Evolutionary conservation across 1,140 invertebrate species (phyloP).

Genomic region (Dryas iulia): DNA sequence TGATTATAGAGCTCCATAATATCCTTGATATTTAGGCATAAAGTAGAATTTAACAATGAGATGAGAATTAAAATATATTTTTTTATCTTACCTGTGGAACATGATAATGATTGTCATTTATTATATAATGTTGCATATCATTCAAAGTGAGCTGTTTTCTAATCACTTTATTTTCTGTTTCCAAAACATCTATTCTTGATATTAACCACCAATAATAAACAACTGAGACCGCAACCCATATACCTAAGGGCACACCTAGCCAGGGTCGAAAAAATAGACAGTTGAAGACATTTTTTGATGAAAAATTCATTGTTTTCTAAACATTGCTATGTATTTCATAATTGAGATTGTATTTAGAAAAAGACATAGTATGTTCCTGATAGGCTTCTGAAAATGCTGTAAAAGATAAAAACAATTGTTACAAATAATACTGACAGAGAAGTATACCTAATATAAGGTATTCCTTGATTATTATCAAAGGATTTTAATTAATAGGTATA

Average conservation of each 20-base stretch:
- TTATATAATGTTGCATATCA: slow-evolving; percentile 37
- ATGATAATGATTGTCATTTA: slow-evolving; percentile 48
- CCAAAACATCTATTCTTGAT: slow-evolving; percentile 63
- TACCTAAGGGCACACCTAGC: slow-evolving; percentile 66
- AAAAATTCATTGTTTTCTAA: slow-evolving; percentile 50
- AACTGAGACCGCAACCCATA: slow-evolving; percentile 66
- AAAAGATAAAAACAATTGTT: neutral
- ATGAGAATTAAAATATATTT: neutral
- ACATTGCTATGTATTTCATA: neutral
- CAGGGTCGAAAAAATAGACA: slow-evolving; percentile 74
- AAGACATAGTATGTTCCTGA: neutral
- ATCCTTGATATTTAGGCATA: too few relatives aligned
- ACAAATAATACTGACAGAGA: neutral
- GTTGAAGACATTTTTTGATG: slow-evolving; percentile 66
- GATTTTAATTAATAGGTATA: too few relatives aligned
- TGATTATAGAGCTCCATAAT: too few relatives aligned
- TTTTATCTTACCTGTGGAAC: slow-evolving; percentile 54
- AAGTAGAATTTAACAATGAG: too few relatives aligned
- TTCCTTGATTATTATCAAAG: too few relatives aligned
- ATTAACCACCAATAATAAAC: slow-evolving; percentile 73
- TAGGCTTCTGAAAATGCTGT: neutral
- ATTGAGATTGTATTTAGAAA: neutral
- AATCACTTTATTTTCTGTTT: slow-evolving; percentile 73
- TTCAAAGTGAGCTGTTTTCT: slow-evolving; percentile 53
- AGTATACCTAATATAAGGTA: too few relatives aligned